phyloP scores from a whole-genome alignment of 2,797 vertebrate species.

The Triplophysa bombifrons region DNA sequence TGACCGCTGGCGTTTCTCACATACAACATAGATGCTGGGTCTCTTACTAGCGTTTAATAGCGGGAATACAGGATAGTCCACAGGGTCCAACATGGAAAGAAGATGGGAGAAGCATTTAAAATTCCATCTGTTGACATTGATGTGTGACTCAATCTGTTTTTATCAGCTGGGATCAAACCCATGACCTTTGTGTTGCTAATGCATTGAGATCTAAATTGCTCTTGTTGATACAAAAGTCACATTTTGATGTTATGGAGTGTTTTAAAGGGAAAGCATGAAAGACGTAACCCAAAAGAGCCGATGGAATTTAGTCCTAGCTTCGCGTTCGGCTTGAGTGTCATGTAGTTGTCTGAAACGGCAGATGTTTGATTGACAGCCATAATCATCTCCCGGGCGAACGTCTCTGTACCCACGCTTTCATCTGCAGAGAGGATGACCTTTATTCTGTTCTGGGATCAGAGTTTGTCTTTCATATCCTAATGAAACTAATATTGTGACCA shows the following conservation, averaged over 20 bases:
- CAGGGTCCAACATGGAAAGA: not conserved
- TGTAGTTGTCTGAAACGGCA: constrained; percentile 27
- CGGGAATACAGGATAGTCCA: constrained; percentile 20
- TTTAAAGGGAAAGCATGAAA: not conserved
- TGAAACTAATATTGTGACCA: constrained; percentile 32
- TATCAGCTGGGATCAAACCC: too few relatives aligned
- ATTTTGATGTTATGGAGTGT: not conserved
- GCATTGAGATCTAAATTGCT: not conserved
- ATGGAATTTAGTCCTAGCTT: not conserved
- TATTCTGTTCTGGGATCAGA: constrained; percentile 30
- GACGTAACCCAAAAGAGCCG: not conserved
- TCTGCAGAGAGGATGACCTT: constrained; percentile 24
- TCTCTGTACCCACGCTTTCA: constrained; percentile 34
- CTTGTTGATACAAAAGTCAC: not conserved
- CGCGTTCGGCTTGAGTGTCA: not conserved
- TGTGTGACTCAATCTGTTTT: not conserved
- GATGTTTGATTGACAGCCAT: constrained; percentile 24
- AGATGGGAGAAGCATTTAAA: constrained; percentile 1
- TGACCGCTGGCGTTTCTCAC: not conserved
- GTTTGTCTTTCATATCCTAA: constrained; percentile 39
- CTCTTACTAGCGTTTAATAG: constrained; percentile 4
- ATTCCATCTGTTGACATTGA: not conserved
- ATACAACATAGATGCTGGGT: not conserved
- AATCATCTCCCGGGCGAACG: constrained; percentile 14
- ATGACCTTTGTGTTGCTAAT: too few relatives aligned